Evolutionary conservation across 1,140 invertebrate genomes (phyloP).

Genomic region (Cydia pomonella): DNA sequence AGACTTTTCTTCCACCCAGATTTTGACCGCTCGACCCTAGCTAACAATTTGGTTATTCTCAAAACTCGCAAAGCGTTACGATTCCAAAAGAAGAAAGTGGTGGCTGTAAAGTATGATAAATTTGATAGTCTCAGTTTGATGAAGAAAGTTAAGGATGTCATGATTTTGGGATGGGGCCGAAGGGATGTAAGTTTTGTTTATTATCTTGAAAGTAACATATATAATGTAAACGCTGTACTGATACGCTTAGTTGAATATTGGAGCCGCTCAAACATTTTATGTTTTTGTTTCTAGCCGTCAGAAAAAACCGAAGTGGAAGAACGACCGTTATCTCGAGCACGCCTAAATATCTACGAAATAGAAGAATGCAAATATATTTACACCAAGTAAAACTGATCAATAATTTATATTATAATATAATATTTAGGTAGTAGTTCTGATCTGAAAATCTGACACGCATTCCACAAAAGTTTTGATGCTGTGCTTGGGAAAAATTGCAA

Average conservation of each 20-base stretch:
- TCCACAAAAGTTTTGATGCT: no score
- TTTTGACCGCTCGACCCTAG: not conserved
- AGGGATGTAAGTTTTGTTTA: not conserved
- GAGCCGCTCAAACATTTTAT: no score
- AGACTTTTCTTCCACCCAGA: not conserved
- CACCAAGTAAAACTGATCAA: not conserved
- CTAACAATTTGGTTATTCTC: not conserved
- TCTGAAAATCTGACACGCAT: no score
- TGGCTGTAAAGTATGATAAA: not conserved
- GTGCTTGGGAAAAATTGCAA: no score
- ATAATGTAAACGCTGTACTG: no score
- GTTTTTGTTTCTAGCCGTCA: not conserved
- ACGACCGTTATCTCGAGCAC: not conserved
- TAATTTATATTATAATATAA: no score
- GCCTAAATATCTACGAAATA: not conserved
- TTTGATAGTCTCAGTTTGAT: not conserved
- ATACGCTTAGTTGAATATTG: no score
- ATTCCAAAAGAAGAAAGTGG: not conserved
- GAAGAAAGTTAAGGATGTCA: not conserved
- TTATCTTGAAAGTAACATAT: not conserved
- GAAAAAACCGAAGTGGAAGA: not conserved
- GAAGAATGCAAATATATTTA: slow-evolving; percentile 18
- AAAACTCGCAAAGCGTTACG: not conserved
- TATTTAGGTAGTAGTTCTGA: no score
- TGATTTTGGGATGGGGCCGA: slow-evolving; percentile 1